Base-by-base conservation (phyloP, 2,888 invertebrate genomes). In the Cephonodes hylas region DNA sequence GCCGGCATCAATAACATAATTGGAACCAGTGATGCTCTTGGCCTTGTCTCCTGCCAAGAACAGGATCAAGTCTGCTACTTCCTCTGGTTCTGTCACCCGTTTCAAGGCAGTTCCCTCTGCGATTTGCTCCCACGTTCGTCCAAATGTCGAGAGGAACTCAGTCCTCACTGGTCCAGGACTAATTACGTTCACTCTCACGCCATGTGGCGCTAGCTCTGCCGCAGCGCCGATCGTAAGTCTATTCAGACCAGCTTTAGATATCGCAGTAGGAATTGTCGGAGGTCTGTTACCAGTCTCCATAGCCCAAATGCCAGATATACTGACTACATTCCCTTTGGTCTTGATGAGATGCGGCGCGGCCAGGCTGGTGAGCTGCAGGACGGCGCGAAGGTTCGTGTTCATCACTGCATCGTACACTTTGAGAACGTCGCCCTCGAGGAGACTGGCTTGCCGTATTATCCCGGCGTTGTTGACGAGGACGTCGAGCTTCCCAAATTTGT, bases 181-280 rank as follows among this genome's bases (percentile, higher is more conserved):
- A 15, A 60, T 23, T 7, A 38, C 38, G 42, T 60, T 59, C 18
- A 59, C 5, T 67, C 64, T 10, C 61, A 62, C 18, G 61, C 46
- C 94, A 96, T 57, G 96, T 80, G 5, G 96, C 8, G 59, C 59
- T 20, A 59, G 13, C 20, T 59, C 59, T 4, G 31, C 5, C 1
- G 59, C 59, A 7, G 59, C 59, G 5, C 44, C 23, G 27, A 31
- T 44, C 5, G 22, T 59, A 25, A 59, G 45, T 5, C 18, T 27
- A 10, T 31, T 25, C n/a, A 48, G 15, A 27, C 48, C 48, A 27
- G 48, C 25, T 15, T 48, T 48, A 0, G 48, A 27, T 7, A 27
- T n/a, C 13, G 48, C 25, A 25, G 6, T n/a, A 6, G 48, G 2
- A 1, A 48, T n/a, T 8, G 27, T 25, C 15, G 6, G 6, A 1